Evolutionary conservation across 2,113 vertebrate species (phyloP).

Genomic region (Trichomycterus rosablanca): DNA sequence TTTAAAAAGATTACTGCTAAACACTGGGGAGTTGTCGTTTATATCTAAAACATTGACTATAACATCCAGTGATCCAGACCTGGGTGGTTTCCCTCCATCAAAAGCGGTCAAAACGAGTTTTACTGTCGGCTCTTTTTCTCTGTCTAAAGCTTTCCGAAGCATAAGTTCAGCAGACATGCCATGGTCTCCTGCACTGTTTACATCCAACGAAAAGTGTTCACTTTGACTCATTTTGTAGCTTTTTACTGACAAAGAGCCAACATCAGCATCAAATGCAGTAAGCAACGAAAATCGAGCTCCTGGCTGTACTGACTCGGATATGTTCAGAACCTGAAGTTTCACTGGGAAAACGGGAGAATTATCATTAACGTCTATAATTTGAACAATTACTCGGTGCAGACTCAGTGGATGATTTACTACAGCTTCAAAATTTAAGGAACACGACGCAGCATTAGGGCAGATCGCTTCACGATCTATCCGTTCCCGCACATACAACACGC

Average conservation of each 20-base stretch:
- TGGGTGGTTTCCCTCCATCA: conserved; percentile 46
- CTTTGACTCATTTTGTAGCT: conserved; percentile 39
- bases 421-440: conserved; percentile 35
- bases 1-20: conserved; percentile 48
- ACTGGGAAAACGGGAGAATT: conserved; percentile 43
- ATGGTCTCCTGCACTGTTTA: conserved; percentile 5
- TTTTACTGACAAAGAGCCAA: conserved; percentile 33
- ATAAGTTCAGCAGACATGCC: conserved; percentile 56
- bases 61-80: conserved; percentile 49
- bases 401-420: conserved; percentile 36
- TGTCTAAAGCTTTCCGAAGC: conserved; percentile 59
- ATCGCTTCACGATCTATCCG: conserved; percentile 29
- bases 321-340: conserved; percentile 28
- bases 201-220: conserved; percentile 37
- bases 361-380: conserved; percentile 48
- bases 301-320: conserved; percentile 28
- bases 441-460: conserved; percentile 16
- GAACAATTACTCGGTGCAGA: conserved; percentile 30
- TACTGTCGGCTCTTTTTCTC: conserved; percentile 43
- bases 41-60: conserved; percentile 58
- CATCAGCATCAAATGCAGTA: conserved; percentile 33
- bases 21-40: conserved; percentile 64
- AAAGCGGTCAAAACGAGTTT: conserved; percentile 35
- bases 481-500: conserved; percentile 27
- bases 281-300: conserved; percentile 29